These are phyloP conservation scores for Gallinago nigripennis DNA, from an alignment of 2,797 vertebrate genomes.

Conservation along the genomic window DNA sequence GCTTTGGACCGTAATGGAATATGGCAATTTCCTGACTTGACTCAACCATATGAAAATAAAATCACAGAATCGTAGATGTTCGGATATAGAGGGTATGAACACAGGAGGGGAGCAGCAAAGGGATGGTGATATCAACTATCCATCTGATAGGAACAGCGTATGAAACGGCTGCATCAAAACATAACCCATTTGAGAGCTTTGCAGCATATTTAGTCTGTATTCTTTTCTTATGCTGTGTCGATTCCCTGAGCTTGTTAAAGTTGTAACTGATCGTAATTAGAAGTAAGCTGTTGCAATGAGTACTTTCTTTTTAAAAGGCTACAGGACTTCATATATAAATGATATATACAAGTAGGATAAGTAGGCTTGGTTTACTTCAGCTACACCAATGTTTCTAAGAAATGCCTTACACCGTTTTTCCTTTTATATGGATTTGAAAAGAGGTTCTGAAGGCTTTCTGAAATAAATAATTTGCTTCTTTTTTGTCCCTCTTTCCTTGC, in stretches of 20 bases:
- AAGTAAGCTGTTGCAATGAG: not conserved
- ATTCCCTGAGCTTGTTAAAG: not conserved
- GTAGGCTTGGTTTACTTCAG: not conserved
- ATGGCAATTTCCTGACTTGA: not conserved
- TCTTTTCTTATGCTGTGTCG: not conserved
- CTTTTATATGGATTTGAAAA: accelerated
- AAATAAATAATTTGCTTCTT: not conserved
- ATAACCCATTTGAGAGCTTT: not conserved
- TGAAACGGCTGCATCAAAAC: not conserved
- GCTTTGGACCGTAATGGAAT: not conserved
- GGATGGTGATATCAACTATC: not conserved
- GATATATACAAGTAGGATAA: not conserved
- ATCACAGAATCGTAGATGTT: not conserved
- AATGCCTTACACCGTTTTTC: not conserved
- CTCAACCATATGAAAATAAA: not conserved
- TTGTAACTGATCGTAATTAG: not conserved
- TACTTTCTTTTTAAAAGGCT: not conserved
- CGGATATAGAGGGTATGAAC: not conserved
- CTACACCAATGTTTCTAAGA: not conserved
- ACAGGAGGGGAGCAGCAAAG: not conserved
- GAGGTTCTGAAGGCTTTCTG: not conserved
- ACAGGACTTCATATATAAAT: not conserved
- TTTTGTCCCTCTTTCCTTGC: not conserved
- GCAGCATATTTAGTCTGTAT: not conserved
- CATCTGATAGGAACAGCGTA: not conserved